Evolutionary conservation across 1,140 invertebrate species (phyloP).

Genomic region (Drosophila elegans): DNA sequence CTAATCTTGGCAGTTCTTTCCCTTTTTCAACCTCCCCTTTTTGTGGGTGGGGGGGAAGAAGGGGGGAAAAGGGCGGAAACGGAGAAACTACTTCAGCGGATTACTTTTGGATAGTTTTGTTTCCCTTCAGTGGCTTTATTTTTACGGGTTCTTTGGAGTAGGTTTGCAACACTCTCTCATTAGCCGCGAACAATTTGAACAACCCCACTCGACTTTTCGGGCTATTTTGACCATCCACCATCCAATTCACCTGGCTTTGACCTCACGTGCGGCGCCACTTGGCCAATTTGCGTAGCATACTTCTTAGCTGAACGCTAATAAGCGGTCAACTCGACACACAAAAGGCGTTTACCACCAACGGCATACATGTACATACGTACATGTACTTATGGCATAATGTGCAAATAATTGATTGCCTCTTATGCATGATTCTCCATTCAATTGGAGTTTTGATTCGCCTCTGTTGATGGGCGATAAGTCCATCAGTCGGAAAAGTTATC

Average conservation of each 20-base stretch:
- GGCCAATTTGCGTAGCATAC: slow-evolving; percentile 51
- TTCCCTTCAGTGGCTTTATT: slow-evolving; percentile 34
- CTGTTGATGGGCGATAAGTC: background rate
- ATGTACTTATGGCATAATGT: slow-evolving; percentile 26
- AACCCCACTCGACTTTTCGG: background rate
- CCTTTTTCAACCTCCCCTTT: background rate
- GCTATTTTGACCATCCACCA: background rate
- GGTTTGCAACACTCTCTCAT: slow-evolving; percentile 35
- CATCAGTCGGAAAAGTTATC: background rate
- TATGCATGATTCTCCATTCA: background rate
- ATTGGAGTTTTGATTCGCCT: background rate
- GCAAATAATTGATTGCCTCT: slow-evolving; percentile 40
- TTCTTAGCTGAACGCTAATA: slow-evolving; percentile 33
- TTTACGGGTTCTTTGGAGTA: slow-evolving; percentile 30
- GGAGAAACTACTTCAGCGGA: slow-evolving; percentile 76
- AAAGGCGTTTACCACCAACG: slow-evolving; percentile 31
- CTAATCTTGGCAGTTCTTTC: slow-evolving; percentile 69
- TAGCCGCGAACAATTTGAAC: slow-evolving; percentile 45
- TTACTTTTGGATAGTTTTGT: slow-evolving; percentile 74
- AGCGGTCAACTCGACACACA: slow-evolving; percentile 34
- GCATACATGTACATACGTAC: slow-evolving; percentile 3
- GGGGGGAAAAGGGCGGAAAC: slow-evolving; percentile 33
- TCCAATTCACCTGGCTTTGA: background rate
- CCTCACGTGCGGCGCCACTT: slow-evolving; percentile 49
- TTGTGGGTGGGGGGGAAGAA: background rate